Conservation (phyloP, 2,797 vertebrate genomes). For the Fringilla coelebs region DNA sequence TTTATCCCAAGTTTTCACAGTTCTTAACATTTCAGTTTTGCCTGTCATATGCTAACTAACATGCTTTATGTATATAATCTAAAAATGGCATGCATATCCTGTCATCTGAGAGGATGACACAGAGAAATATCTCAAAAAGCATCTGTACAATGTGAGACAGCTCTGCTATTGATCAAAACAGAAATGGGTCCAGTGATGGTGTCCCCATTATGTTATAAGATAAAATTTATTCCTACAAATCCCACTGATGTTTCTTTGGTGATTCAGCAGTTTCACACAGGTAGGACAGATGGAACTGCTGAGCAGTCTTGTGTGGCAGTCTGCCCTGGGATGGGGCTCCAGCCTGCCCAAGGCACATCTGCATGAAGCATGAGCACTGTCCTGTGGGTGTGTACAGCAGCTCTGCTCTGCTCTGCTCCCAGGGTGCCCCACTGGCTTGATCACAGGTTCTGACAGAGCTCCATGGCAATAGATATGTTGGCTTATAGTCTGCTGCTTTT, state of each 20-base stretch:
- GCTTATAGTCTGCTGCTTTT: not conserved
- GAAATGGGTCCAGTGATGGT: not conserved
- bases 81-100: not conserved
- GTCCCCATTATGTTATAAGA: not conserved
- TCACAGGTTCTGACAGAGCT: not conserved
- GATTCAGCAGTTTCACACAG: not conserved
- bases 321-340: not conserved
- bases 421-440: not conserved
- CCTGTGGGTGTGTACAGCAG: not conserved
- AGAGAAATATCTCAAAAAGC: not conserved
- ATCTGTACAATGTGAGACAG: not conserved
- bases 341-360: accelerated
- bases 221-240: not conserved
- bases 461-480: not conserved
- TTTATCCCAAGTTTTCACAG: not conserved
- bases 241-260: not conserved
- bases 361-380: accelerated
- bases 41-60: not conserved
- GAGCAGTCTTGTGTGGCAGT: not conserved
- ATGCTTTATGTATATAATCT: not conserved
- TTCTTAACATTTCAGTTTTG: not conserved
- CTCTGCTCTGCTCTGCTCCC: not conserved
- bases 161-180: not conserved
- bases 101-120: not conserved
- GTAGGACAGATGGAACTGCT: not conserved